phyloP scores from a whole-genome alignment of 1,140 invertebrate species.

The Amyelois transitella region DNA sequence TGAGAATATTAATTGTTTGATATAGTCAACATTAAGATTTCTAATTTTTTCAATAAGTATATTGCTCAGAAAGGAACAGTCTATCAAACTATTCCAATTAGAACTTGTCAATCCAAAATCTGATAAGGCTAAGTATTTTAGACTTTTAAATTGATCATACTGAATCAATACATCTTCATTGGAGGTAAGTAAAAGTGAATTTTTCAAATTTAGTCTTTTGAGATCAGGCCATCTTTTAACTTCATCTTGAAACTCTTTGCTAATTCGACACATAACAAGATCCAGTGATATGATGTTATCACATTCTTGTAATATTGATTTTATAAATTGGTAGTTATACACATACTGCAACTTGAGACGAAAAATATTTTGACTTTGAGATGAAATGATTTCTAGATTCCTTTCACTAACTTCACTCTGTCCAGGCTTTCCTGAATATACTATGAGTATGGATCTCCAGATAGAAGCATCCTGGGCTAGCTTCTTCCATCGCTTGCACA shows the following conservation, averaged over 20 bases:
- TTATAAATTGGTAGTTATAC: conserved; percentile 48
- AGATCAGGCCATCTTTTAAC: conserved; percentile 49
- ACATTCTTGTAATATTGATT: conserved; percentile 47
- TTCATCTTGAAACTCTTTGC: conserved; percentile 50
- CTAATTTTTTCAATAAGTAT: conserved; percentile 66
- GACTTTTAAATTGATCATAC: conserved; percentile 46
- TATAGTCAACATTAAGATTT: conserved; percentile 43
- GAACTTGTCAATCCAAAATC: conserved; percentile 58
- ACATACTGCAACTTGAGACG: conserved; percentile 60
- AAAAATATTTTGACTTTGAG: conserved; percentile 40
- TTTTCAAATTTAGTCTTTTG: conserved; percentile 56
- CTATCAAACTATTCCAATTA: conserved; percentile 53
- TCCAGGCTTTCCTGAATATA: conserved; percentile 54
- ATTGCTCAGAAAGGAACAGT: conserved; percentile 48
- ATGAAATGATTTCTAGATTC: conserved; percentile 44
- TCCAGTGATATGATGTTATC: conserved; percentile 52
- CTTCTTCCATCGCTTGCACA: conserved; percentile 54
- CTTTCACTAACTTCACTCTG: conserved; percentile 47
- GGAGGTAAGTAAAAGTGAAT: conserved; percentile 39
- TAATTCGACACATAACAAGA: conserved; percentile 56
- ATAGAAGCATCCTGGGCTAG: conserved; percentile 39
- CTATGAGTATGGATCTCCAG: conserved; percentile 48
- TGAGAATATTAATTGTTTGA: conserved; percentile 43
- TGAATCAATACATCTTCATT: conserved; percentile 39
- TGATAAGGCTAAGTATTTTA: conserved; percentile 53